Evolutionary conservation across 2,888 invertebrate species (phyloP).

Genomic region (Drosophila ezoana): DNA sequence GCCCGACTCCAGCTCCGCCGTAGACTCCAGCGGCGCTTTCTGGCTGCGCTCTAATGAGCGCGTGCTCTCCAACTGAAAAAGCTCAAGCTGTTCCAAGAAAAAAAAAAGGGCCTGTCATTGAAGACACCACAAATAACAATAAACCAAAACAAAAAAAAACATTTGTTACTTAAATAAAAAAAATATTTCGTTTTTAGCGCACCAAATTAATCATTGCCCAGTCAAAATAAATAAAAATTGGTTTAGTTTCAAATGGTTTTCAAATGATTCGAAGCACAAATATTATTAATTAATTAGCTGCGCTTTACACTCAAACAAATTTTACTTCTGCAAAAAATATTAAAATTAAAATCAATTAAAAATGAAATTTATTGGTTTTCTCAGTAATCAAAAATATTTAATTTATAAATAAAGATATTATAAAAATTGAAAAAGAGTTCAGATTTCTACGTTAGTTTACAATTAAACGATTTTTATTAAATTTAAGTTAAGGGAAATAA

Average conservation of each 20-base stretch:
- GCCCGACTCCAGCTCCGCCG: conserved; percentile 15
- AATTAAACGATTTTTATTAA: no score
- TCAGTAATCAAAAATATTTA: no score
- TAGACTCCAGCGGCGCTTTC: conserved; percentile 41
- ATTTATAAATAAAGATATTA: no score
- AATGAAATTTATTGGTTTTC: no score
- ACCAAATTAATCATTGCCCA: conserved; percentile 72
- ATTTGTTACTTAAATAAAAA: conserved; percentile 17
- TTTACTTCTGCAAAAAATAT: no score
- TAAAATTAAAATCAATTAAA: neutral
- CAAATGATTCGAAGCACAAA: conserved; percentile 54
- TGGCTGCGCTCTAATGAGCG: conserved; percentile 72
- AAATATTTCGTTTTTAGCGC: conserved; percentile 54
- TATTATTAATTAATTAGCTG: conserved; percentile 71
- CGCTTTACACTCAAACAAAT: conserved; percentile 51
- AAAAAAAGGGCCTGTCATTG: conserved; percentile 73
- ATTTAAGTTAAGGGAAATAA: no score
- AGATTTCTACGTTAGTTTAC: no score
- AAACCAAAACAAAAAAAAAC: conserved; percentile 24
- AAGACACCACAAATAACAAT: conserved; percentile 25
- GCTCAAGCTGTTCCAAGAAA: conserved; percentile 66
- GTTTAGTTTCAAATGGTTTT: conserved; percentile 72
- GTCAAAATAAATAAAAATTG: conserved; percentile 81
- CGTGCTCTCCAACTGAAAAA: conserved; percentile 66
- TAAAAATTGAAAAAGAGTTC: no score